Evolutionary conservation across 53 echinoderm and acorn worm genomes (phyloP).

Genomic region (Henricia sp.): DNA sequence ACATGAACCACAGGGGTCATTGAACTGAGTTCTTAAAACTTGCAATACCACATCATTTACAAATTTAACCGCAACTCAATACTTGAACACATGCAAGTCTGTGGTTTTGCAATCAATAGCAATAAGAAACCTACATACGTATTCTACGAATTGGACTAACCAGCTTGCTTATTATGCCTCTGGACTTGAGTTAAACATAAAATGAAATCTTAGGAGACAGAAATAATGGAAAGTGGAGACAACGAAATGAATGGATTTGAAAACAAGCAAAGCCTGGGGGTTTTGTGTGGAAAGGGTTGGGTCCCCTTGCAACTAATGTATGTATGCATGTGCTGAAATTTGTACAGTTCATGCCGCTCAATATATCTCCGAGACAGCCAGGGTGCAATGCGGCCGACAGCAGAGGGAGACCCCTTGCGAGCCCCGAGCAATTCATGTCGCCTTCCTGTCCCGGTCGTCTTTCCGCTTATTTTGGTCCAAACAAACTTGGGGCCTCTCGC

Average conservation of each 20-base stretch:
- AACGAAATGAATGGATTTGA: neutral
- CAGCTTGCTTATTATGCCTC: no score
- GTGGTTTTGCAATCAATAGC: no score
- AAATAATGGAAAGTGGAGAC: neutral
- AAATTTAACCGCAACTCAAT: no score
- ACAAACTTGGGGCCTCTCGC: conserved; percentile 10
- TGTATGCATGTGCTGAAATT: conserved; percentile 24
- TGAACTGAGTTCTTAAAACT: no score
- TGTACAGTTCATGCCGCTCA: conserved; percentile 31
- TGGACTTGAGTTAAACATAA: no score
- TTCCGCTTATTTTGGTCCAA: conserved; percentile 58
- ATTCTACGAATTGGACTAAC: no score
- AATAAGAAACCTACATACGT: no score
- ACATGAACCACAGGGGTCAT: no score
- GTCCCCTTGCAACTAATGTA: neutral
- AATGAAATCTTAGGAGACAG: neutral
- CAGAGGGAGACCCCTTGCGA: conserved; percentile 9
- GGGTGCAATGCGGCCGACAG: neutral
- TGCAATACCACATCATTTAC: no score
- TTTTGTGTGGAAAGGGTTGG: neutral
- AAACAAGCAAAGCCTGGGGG: neutral
- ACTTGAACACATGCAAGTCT: no score
- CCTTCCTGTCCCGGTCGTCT: conserved; percentile 52
- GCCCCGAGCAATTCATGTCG: conserved; percentile 52
- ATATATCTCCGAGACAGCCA: conserved; percentile 5